These are phyloP conservation scores for Neotoxoptera formosana DNA, from an alignment of 1,140 invertebrate genomes.

Conservation along the genomic window DNA sequence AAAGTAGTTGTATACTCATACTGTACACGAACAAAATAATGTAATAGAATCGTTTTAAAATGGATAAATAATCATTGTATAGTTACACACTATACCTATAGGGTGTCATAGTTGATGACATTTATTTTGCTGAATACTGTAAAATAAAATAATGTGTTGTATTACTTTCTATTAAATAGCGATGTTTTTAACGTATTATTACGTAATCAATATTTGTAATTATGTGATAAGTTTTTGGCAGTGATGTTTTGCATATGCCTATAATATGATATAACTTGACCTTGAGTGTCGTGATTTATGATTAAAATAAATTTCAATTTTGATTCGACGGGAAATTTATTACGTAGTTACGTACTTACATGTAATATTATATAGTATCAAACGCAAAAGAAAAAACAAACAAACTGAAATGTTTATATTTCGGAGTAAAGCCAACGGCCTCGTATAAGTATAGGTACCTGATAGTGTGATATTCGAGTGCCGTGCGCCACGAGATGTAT, in stretches of 20 bases:
- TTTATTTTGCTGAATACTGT: not conserved
- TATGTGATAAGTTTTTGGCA: slow-evolving; percentile 18
- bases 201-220: slow-evolving; percentile 31
- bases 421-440: not conserved
- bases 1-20: slow-evolving; percentile 12
- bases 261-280: slow-evolving; percentile 18
- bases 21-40: not conserved
- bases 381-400: not conserved
- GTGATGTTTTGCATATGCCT: slow-evolving; percentile 36
- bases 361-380: not conserved
- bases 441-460: not conserved
- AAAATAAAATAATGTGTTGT: not conserved
- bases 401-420: not conserved
- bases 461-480: not conserved
- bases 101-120: slow-evolving; percentile 11
- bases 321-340: not conserved
- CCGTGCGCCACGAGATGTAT: too few relatives aligned
- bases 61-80: not conserved
- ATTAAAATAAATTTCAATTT: not conserved
- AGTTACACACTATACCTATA: not conserved
- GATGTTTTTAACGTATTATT: not conserved
- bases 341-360: not conserved
- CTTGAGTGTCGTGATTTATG: not conserved
- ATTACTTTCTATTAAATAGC: slow-evolving; percentile 31
- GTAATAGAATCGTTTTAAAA: slow-evolving; percentile 24